phyloP scores from a whole-genome alignment of 2,113 vertebrate genomes.

The Centropristis striata region DNA sequence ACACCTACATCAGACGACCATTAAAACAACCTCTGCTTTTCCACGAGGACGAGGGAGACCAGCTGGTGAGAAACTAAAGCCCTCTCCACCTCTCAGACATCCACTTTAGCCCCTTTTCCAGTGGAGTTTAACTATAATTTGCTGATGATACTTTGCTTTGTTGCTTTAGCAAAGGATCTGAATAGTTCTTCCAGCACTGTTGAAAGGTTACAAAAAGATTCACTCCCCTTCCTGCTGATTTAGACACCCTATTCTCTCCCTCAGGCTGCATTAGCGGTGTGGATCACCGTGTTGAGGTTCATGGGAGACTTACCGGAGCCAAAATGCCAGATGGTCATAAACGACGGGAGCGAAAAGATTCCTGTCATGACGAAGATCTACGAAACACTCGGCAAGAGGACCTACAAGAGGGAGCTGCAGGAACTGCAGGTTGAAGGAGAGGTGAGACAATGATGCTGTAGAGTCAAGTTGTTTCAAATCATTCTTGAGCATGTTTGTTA shows the following conservation, averaged over 20 bases:
- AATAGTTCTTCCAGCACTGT: background rate
- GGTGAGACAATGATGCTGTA: conserved; percentile 80
- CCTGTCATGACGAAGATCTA: conserved; percentile 99
- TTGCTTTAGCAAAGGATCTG: background rate
- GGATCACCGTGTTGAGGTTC: conserved; percentile 97
- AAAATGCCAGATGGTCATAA: conserved; percentile 93
- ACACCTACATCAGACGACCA: conserved; percentile 91
- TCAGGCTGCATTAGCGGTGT: conserved; percentile 95
- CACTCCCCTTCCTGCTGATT: background rate
- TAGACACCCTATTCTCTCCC: background rate
- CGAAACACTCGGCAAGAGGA: conserved; percentile 97
- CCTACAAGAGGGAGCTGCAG: conserved; percentile 95
- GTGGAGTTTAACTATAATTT: too few relatives aligned
- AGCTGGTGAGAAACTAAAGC: conserved; percentile 88
- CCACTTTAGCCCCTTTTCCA: too few relatives aligned
- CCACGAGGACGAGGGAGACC: conserved; percentile 97
- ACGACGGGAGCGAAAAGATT: conserved; percentile 96
- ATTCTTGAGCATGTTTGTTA: too few relatives aligned
- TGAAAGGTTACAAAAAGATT: background rate
- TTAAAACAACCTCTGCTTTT: conserved; percentile 96
- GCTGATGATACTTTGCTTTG: too few relatives aligned
- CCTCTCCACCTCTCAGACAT: background rate
- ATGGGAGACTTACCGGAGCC: conserved; percentile 98
- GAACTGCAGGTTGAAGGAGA: conserved; percentile 95
- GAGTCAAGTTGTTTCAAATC: too few relatives aligned